These are phyloP conservation scores for Macquaria ambigua DNA, from an alignment of 2,113 vertebrate species.

Conservation along the genomic window DNA sequence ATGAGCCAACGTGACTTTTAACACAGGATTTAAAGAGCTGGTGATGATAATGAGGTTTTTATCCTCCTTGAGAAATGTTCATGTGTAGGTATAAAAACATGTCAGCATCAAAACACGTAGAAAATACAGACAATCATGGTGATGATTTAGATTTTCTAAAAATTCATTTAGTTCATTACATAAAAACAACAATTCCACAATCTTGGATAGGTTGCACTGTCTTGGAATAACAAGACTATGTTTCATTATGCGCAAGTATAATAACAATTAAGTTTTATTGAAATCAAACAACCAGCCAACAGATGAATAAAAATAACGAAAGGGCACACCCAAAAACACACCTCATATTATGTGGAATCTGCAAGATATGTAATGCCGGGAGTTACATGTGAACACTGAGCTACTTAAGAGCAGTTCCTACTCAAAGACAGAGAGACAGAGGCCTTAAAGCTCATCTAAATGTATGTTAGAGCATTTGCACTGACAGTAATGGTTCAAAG, in stretches of 20 bases:
- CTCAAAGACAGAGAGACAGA: neutral
- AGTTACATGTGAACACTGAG: neutral
- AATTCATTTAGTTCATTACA: neutral
- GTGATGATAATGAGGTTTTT: neutral
- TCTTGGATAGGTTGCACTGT: neutral
- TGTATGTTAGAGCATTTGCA: neutral
- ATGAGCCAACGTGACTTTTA: neutral
- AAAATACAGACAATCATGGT: neutral
- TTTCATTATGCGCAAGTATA: neutral
- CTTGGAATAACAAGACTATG: neutral
- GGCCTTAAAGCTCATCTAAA: neutral
- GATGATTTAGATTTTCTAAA: neutral
- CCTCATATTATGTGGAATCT: neutral
- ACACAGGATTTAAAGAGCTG: neutral
- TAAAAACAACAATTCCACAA: neutral
- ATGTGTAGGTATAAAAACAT: neutral
- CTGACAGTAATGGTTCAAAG: neutral
- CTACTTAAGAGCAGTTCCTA: neutral
- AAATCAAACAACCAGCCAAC: too few species aligned
- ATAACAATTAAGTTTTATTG: neutral
- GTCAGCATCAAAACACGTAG: neutral
- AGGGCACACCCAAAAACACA: too few species aligned
- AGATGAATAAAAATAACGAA: neutral
- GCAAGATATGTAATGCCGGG: neutral
- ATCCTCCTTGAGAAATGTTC: neutral